Percentiles rank a stretch among this genome's conserved stretches.
Conservation (phyloP, 1,140 invertebrate species). For the Meloidogyne floridensis region DNA sequence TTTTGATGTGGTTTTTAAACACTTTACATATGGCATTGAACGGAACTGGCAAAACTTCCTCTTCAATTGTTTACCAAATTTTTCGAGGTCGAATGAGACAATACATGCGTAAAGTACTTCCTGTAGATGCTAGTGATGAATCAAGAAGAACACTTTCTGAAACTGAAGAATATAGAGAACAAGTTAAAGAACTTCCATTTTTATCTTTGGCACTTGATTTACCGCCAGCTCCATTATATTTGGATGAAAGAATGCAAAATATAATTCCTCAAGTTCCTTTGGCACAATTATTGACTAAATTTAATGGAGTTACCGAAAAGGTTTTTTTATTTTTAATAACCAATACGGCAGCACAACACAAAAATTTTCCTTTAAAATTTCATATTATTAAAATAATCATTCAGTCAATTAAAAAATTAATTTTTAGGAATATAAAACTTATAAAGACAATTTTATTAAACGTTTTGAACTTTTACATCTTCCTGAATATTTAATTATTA, state of each 20-base stretch:
- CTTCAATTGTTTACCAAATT: slow-evolving; percentile 88
- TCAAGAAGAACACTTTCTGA: slow-evolving; percentile 78
- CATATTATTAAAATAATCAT: no score
- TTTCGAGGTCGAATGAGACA: slow-evolving; percentile 94
- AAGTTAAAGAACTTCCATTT: slow-evolving; percentile 52
- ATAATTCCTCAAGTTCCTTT: slow-evolving; percentile 76
- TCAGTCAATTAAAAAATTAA: slow-evolving; percentile 12
- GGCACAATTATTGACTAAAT: slow-evolving; percentile 87
- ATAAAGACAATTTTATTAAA: slow-evolving; percentile 97
- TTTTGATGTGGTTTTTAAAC: slow-evolving; percentile 93
- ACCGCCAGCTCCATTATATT: slow-evolving; percentile 52
- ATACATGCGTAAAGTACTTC: slow-evolving; percentile 88
- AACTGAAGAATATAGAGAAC: slow-evolving; percentile 79
- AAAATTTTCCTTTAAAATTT: no score
- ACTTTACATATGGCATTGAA: slow-evolving; percentile 86
- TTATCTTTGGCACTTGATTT: slow-evolving; percentile 51
- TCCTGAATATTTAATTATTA: slow-evolving; percentile 94
- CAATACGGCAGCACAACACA: background rate
- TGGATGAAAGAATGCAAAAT: slow-evolving; percentile 57
- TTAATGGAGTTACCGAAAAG: slow-evolving; percentile 90
- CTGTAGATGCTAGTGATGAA: slow-evolving; percentile 82
- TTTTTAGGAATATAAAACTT: slow-evolving; percentile 88
- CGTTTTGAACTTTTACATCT: slow-evolving; percentile 90
- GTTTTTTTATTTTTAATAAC: slow-evolving; percentile 32
- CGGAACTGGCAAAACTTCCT: slow-evolving; percentile 74